Base-by-base conservation (phyloP, 2,888 invertebrate genomes). In the Lymantria dispar region DNA sequence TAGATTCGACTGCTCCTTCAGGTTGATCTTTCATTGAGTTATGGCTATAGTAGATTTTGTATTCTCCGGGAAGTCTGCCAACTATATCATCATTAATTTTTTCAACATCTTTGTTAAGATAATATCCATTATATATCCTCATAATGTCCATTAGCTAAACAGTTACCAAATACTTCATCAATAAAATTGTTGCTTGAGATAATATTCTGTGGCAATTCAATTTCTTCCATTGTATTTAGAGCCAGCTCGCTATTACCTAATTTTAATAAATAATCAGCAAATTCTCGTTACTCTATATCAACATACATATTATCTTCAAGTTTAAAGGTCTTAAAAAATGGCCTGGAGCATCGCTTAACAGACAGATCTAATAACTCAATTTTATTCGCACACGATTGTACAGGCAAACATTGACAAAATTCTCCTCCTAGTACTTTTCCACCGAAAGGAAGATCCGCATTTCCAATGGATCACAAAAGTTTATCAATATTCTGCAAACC, bases 301-400 rank as follows among this genome's bases (percentile, higher is more conserved):
- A 52, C 53, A 45, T 47, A 51, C 51, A 57, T 57, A 47, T 57
- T 57, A 54, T 57, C 51, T 47, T 57, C 56, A 40, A 56, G 48
- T 48, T 50, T 57, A 44, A 53, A 53, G 44, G 48, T 54, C 53
- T 54, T n/a, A n/a, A n/a, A n/a, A n/a, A n/a, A n/a, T n/a, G n/a
- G n/a, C n/a, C n/a, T n/a, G 39, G 54, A 52, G 51, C 48, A 40
- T 40, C 40, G 40, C 10, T 40, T 40, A 10, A 14, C 14, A 50
- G 47, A 54, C 42, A 54, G 47, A 54, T 47, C 48, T 54, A 50
- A 52, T 47, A 50, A 52, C 41, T 58, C 58, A 40, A 47, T 43
- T 57, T 57, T 54, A 57, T 54, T 57, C 11, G 42, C 42, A 42
- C 3, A 29, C n/a, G 50, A 48, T 44, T 54, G 49, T 49, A 52